These are phyloP conservation scores for Diorhabda elongata DNA, from an alignment of 1,140 invertebrate genomes.

Conservation along the genomic window DNA sequence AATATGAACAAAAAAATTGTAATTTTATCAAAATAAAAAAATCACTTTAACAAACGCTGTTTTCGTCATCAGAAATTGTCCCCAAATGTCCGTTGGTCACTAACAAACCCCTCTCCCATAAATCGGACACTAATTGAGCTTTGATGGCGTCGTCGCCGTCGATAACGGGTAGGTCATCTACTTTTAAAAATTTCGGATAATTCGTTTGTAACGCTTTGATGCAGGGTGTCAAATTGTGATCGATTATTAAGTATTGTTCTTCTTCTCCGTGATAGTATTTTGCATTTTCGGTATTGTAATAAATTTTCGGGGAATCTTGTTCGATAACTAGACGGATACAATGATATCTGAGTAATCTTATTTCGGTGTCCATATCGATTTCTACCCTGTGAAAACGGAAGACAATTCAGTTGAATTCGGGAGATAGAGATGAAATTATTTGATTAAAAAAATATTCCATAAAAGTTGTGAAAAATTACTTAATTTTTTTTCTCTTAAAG, in stretches of 20 bases:
- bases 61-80: conserved; percentile 4
- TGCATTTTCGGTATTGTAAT: conserved; percentile 80
- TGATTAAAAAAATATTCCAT: no score
- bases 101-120: conserved; percentile 70
- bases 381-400: conserved; percentile 30
- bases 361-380: conserved; percentile 34
- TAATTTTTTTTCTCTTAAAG: no score
- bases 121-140: conserved; percentile 55
- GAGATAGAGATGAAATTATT: no score
- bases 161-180: conserved; percentile 67
- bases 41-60: no score
- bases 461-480: no score
- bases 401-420: conserved; percentile 19
- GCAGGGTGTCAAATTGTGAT: conserved; percentile 58
- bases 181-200: conserved; percentile 72
- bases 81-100: conserved; percentile 49
- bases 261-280: conserved; percentile 79
- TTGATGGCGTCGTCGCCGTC: conserved; percentile 59
- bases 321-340: conserved; percentile 64
- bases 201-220: conserved; percentile 65
- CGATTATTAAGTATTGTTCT: conserved; percentile 71
- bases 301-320: conserved; percentile 59
- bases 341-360: conserved; percentile 40
- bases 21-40: background rate
- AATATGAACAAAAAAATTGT: background rate